Evolutionary conservation across 2,113 vertebrate genomes (phyloP).

Genomic region (Peromyscus leucopus): DNA sequence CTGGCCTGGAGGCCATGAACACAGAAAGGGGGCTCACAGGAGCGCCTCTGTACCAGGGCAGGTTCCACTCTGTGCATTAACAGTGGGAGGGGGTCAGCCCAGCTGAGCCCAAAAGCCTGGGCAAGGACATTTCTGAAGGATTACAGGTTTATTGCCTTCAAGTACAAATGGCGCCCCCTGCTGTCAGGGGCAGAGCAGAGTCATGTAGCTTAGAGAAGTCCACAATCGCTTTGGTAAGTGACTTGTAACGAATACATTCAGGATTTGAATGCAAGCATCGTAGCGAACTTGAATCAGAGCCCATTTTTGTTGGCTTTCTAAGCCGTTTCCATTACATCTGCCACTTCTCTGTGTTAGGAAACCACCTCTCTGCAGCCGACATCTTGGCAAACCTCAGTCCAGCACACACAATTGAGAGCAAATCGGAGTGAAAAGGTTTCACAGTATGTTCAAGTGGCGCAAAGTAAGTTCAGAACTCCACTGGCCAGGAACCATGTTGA

Average conservation of each 20-base stretch:
- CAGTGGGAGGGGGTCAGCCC: background rate
- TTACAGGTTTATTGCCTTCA: constrained; percentile 76
- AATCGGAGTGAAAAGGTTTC: constrained; percentile 58
- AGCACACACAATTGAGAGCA: background rate
- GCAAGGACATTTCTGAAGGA: constrained; percentile 53
- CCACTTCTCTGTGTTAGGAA: constrained; percentile 25
- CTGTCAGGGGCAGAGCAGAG: constrained; percentile 52
- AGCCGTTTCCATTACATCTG: constrained; percentile 38
- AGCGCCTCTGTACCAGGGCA: background rate
- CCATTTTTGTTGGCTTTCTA: constrained; percentile 30
- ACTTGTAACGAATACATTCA: constrained; percentile 64
- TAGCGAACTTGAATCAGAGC: constrained; percentile 28
- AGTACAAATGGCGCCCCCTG: constrained; percentile 74
- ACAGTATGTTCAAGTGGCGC: constrained; percentile 54
- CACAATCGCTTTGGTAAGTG: constrained; percentile 77
- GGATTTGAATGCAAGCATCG: constrained; percentile 65
- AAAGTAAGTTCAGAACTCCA: constrained; percentile 48
- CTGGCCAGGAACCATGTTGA: constrained; percentile 2
- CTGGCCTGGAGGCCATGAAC: background rate
- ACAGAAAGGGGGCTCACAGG: background rate
- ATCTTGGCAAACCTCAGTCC: constrained; percentile 34
- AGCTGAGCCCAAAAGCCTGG: constrained; percentile 58
- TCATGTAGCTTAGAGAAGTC: constrained; percentile 37
- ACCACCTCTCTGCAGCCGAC: background rate
- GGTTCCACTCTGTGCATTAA: background rate